phyloP scores from a whole-genome alignment of 2,888 invertebrate species.

The Dicycla oo region DNA sequence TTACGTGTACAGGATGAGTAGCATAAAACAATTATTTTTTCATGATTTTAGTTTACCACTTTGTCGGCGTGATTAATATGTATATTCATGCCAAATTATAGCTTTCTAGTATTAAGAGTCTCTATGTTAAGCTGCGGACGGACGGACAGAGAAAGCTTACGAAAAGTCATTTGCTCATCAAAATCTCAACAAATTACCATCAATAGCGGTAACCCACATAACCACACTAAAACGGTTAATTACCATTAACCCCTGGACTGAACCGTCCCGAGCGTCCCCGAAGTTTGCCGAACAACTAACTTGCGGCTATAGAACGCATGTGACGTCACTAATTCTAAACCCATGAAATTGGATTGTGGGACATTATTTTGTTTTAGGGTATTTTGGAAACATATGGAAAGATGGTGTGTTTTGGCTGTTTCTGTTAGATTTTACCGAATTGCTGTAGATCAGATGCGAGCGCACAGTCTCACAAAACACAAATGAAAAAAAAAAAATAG shows the following conservation, averaged over 20 bases:
- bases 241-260: constrained; percentile 74
- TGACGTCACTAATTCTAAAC: constrained; percentile 65
- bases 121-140: too few relatives aligned
- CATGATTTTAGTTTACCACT: too few relatives aligned
- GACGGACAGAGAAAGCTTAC: not conserved
- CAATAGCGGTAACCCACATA: constrained; percentile 46
- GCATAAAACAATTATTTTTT: too few relatives aligned
- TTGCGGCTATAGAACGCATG: constrained; percentile 75
- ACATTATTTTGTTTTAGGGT: constrained; percentile 26
- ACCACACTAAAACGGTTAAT: constrained; percentile 70
- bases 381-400: constrained; percentile 6
- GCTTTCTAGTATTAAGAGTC: too few relatives aligned
- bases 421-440: not conserved
- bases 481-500: too few relatives aligned
- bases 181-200: constrained; percentile 21
- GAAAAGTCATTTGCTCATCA: constrained; percentile 9
- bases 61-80: too few relatives aligned
- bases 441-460: not conserved
- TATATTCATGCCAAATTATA: too few relatives aligned
- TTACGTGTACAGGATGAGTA: too few relatives aligned
- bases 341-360: constrained; percentile 53
- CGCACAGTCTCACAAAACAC: too few relatives aligned
- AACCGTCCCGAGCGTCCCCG: constrained; percentile 48
- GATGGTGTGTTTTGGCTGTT: not conserved
- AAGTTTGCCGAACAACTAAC: constrained; percentile 67